Evolutionary conservation across 2,888 invertebrate species (phyloP).

Genomic region (Caenorhabditis sp.): DNA sequence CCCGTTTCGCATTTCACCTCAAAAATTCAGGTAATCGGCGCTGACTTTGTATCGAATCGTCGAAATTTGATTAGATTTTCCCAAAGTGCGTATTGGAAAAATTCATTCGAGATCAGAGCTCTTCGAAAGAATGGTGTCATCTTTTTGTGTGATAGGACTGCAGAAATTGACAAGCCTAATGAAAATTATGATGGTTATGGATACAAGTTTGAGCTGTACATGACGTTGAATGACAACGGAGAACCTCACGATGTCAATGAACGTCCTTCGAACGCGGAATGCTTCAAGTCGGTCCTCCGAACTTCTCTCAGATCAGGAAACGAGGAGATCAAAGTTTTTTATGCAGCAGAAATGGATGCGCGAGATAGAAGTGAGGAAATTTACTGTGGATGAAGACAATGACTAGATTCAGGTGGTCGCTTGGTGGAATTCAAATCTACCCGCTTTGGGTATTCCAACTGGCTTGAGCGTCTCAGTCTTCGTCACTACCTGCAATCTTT

Average conservation of each 20-base stretch:
- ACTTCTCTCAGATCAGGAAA: neutral
- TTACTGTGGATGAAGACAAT: no score
- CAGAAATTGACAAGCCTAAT: neutral
- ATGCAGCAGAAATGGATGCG: slow-evolving; percentile 32
- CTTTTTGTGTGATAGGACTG: neutral
- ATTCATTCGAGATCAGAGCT: neutral
- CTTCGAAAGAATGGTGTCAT: slow-evolving; percentile 15
- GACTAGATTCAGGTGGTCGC: neutral
- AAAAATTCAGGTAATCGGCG: slow-evolving; percentile 1
- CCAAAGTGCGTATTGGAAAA: neutral
- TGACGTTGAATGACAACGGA: slow-evolving; percentile 28
- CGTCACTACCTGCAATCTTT: slow-evolving; percentile 10
- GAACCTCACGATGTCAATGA: slow-evolving; percentile 6
- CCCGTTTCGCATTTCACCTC: neutral
- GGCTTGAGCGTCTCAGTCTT: neutral
- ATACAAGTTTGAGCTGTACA: slow-evolving; percentile 28
- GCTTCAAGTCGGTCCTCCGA: slow-evolving; percentile 8
- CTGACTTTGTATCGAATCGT: slow-evolving; percentile 17
- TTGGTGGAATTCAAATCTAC: neutral
- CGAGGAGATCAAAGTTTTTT: slow-evolving; percentile 14
- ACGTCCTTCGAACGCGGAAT: slow-evolving; percentile 10
- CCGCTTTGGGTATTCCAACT: neutral
- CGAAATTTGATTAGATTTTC: neutral
- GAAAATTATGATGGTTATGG: neutral
- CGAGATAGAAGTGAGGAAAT: slow-evolving; percentile 1